Conservation (phyloP, 1,140 invertebrate genomes). For the Phthorimaea operculella region DNA sequence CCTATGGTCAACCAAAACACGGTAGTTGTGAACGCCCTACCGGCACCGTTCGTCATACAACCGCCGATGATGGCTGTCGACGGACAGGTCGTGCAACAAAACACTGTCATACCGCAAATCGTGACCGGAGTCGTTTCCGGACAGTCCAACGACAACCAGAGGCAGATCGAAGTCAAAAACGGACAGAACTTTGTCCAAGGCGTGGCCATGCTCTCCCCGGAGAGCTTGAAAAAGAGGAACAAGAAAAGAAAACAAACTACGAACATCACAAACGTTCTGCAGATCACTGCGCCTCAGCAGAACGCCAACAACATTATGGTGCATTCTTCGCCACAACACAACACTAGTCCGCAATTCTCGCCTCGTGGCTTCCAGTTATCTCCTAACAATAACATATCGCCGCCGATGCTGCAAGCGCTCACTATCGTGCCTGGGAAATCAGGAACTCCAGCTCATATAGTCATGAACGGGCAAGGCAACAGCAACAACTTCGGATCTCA, state of each 20-base stretch:
- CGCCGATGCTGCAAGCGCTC: constrained; percentile 77
- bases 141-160: constrained; percentile 42
- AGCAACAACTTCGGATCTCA: constrained; percentile 73
- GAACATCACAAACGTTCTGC: constrained; percentile 80
- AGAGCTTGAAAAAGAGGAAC: constrained; percentile 75
- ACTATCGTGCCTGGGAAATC: constrained; percentile 82
- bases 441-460: constrained; percentile 75
- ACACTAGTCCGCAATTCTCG: constrained; percentile 70
- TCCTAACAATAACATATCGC: constrained; percentile 70
- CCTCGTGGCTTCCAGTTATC: constrained; percentile 74
- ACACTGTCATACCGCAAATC: constrained; percentile 74
- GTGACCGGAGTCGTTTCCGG: constrained; percentile 74
- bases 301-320: constrained; percentile 59
- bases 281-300: constrained; percentile 74
- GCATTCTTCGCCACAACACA: constrained; percentile 64
- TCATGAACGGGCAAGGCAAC: constrained; percentile 76
- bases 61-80: constrained; percentile 78
- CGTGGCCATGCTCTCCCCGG: constrained; percentile 74
- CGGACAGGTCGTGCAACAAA: constrained; percentile 75
- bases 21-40: constrained; percentile 84
- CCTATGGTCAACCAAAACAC: constrained; percentile 74
- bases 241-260: constrained; percentile 81
- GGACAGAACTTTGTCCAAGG: constrained; percentile 66
- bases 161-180: constrained; percentile 56
- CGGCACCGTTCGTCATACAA: constrained; percentile 82